Conservation (phyloP, 1,140 invertebrate genomes). For the Penaeus chinensis region DNA sequence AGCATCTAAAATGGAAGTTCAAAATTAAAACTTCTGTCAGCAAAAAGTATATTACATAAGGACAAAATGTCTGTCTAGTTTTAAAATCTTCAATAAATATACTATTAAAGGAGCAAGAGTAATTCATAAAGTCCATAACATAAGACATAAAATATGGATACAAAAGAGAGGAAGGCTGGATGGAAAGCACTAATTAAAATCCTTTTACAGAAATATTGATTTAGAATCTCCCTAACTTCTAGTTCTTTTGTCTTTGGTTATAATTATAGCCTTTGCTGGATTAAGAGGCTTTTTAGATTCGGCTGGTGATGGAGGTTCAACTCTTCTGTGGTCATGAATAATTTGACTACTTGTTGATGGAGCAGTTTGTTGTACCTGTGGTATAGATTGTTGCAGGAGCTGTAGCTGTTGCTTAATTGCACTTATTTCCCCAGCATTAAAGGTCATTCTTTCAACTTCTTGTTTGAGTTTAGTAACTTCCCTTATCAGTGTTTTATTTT, state of each 20-base stretch:
- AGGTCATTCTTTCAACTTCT: slow-evolving; percentile 12
- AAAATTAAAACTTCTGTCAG: no score
- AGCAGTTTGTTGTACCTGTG: background rate
- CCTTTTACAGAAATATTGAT: no score
- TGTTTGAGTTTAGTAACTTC: slow-evolving; percentile 30
- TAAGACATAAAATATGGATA: no score
- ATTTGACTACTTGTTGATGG: background rate
- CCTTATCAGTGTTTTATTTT: slow-evolving; percentile 43
- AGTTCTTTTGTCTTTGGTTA: background rate
- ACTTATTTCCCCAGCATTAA: slow-evolving; percentile 31
- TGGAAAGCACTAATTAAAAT: no score
- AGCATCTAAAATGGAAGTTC: no score
- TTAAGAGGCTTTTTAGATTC: background rate
- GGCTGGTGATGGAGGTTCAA: background rate
- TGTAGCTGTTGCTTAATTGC: slow-evolving; percentile 47
- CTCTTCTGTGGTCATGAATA: background rate
- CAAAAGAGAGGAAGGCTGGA: no score
- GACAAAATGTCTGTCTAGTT: no score
- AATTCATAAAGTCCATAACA: no score
- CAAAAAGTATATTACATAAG: no score
- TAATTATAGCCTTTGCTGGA: slow-evolving; percentile 14
- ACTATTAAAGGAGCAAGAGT: no score
- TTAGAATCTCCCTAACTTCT: no score
- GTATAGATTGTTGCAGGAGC: background rate
- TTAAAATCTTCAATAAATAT: no score